Evolutionary conservation across 2,113 vertebrate species (phyloP).

Genomic region (Merops nubicus): DNA sequence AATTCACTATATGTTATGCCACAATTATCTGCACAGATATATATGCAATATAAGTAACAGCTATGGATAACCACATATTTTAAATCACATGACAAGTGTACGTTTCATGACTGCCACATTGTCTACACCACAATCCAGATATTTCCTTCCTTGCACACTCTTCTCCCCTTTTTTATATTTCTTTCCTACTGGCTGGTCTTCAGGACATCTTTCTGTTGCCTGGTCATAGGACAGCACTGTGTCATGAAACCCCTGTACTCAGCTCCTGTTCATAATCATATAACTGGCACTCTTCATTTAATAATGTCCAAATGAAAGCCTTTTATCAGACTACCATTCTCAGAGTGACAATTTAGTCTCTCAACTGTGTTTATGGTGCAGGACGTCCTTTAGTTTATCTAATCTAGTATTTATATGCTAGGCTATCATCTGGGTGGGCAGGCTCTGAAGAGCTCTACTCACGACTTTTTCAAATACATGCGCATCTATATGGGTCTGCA

Average conservation of each 20-base stretch:
- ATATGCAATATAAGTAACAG: neutral
- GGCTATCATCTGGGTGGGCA: neutral
- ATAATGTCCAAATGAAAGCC: neutral
- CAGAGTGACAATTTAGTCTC: neutral
- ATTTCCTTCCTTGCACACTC: neutral
- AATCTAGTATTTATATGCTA: no score
- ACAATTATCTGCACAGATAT: neutral
- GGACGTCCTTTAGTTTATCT: neutral
- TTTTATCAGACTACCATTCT: neutral
- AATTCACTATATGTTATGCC: neutral
- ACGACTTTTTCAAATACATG: neutral
- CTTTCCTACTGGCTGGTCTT: neutral
- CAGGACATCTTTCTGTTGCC: neutral
- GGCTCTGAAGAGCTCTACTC: neutral
- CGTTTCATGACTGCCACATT: neutral
- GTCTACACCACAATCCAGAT: neutral
- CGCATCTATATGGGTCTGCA: neutral
- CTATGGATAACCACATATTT: neutral
- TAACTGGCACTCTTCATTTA: neutral
- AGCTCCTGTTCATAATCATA: neutral
- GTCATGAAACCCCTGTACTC: neutral
- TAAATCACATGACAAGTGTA: neutral
- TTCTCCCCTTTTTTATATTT: neutral
- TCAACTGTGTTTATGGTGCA: neutral
- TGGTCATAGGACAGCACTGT: neutral